Conservation (phyloP, 2,113 vertebrate species). For the Panthera uncia region DNA sequence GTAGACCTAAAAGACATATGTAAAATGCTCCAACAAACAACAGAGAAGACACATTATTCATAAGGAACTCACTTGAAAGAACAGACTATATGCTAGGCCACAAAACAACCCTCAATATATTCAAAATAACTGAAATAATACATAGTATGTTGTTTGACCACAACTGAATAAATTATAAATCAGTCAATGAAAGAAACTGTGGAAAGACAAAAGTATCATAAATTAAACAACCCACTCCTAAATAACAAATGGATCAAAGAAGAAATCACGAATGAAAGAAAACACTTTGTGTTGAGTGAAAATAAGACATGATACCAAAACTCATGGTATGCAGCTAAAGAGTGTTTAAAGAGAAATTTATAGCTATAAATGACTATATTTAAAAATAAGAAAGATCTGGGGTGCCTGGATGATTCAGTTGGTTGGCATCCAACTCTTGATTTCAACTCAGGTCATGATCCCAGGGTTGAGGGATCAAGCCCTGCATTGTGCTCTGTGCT, state of each 20-base stretch:
- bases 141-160: not conserved
- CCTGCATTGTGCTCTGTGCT: too few relatives aligned
- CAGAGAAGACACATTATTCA: not conserved
- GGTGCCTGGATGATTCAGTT: too few relatives aligned
- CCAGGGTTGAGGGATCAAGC: too few relatives aligned
- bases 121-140: not conserved
- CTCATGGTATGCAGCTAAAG: not conserved
- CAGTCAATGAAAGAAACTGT: not conserved
- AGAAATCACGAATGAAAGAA: constrained; percentile 1
- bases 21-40: not conserved
- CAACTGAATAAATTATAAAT: not conserved
- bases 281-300: not conserved
- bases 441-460: too few relatives aligned
- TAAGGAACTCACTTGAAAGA: not conserved
- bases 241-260: not conserved
- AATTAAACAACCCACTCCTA: not conserved
- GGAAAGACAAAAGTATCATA: not conserved
- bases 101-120: not conserved
- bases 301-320: not conserved
- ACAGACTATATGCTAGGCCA: not conserved
- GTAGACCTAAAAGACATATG: not conserved
- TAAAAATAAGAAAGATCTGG: not conserved
- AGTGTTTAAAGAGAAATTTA: not conserved
- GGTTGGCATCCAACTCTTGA: too few relatives aligned
- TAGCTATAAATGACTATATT: not conserved